Evolutionary conservation across 2,797 vertebrate genomes (phyloP).

Genomic region (Micropoecilia bifurca): DNA sequence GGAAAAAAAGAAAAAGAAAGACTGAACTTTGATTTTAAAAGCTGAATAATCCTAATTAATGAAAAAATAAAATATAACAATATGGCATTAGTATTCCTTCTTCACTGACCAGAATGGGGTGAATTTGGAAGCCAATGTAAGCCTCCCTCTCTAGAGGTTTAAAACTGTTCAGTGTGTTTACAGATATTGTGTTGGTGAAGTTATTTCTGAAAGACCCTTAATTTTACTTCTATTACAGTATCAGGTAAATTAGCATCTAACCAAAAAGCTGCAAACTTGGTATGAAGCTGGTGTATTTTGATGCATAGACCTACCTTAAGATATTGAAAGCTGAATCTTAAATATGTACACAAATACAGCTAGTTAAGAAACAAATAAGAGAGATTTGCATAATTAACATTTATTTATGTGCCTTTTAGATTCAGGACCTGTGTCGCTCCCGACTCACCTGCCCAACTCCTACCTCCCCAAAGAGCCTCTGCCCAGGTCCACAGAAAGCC

Average conservation of each 20-base stretch:
- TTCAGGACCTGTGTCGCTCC: constrained; percentile 69
- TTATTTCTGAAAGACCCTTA: background rate
- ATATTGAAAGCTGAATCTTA: background rate
- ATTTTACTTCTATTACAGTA: background rate
- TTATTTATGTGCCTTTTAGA: constrained; percentile 56
- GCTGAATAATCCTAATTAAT: background rate
- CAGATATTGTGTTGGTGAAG: background rate
- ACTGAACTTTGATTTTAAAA: background rate
- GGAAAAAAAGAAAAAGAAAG: background rate
- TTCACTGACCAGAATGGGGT: background rate
- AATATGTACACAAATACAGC: background rate
- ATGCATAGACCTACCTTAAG: background rate
- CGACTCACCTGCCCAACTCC: constrained; percentile 82
- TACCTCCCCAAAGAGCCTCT: constrained; percentile 80
- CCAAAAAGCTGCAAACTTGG: background rate
- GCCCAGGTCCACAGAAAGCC: constrained; percentile 73
- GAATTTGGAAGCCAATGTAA: background rate
- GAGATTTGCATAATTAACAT: background rate
- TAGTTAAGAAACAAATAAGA: background rate
- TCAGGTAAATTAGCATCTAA: background rate
- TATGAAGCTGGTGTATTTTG: background rate
- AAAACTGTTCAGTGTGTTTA: background rate
- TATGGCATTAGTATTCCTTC: background rate
- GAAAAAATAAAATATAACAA: background rate
- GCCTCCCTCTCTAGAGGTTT: background rate